Evolutionary conservation across 2,888 invertebrate species (phyloP), one percentile per base, ranked within the genome.

Genomic region (Hirudinaria manillensis): DNA sequence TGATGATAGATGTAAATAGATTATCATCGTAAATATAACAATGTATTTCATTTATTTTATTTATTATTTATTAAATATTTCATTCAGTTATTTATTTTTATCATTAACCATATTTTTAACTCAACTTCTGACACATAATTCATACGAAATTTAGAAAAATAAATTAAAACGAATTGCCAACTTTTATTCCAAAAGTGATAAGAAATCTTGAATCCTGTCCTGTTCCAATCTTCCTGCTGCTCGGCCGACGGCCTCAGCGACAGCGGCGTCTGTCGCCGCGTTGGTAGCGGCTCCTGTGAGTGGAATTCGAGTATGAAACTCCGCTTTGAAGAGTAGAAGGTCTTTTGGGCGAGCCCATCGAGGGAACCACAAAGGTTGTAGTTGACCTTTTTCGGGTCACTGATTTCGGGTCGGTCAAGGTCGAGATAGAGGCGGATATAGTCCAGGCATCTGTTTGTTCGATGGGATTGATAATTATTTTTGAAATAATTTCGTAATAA

Each of bases 251-350:
- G 56, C 13, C 27, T 3, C 56, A 6, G 56, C 21, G 56, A 56
- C 21, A 4, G 6, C 27, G 56, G 21, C 56, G 56, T 61, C 29
- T 72, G 53, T 72, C 36, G 78, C 80, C 79, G 77, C 80, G 80
- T 67, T 77, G 76, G 24, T 78, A 78, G 21, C 75, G 53, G 7
- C 77, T 32, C 71, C 24, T 19, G 61, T 0, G 84, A 80, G 73
- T 83, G 83, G 74, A 84, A 84, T 78, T 84, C 84, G 72, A 84
- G 77, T 34, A 84, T 81, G 65, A 84, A 79, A 74, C 81, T 81
- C 13, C 85, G 79, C 10, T 80, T 81, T 21, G 81, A 80, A 21
- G 83, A 83, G 79, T 82, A 85, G 78, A 81, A 82, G 78, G 82
- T 83, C 76, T 82, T 80, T 53, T 78, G 78, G 24, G 84, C 78